Conservation (phyloP, 2,888 invertebrate species). For the Metellina segmentata region DNA sequence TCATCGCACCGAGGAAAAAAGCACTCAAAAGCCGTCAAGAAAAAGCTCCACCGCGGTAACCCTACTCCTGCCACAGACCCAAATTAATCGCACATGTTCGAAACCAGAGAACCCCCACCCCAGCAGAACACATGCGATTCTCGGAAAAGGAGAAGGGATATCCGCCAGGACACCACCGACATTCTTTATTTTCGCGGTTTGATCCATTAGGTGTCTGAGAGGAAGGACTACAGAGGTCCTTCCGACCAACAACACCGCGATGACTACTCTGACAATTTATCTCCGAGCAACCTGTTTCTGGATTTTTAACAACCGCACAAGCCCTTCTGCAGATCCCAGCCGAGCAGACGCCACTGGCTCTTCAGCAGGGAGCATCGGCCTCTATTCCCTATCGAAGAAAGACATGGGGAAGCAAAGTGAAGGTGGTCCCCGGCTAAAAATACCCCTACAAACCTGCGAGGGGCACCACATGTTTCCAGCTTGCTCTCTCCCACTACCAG, state of each 20-base stretch:
- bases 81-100: constrained; percentile 35
- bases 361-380: constrained; percentile 18
- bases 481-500: background rate
- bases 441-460: constrained; percentile 1
- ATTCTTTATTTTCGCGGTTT: constrained; percentile 17
- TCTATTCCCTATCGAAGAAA: background rate
- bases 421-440: constrained; percentile 21
- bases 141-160: background rate
- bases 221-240: background rate
- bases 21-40: background rate
- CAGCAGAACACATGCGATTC: background rate
- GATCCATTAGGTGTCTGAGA: constrained; percentile 36
- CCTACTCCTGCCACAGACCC: background rate
- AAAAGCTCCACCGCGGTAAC: background rate
- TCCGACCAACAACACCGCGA: too few species aligned
- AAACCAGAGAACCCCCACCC: background rate
- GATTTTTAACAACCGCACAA: constrained; percentile 8
- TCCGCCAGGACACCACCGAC: background rate
- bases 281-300: constrained; percentile 20
- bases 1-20: background rate
- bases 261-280: constrained; percentile 11
- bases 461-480: background rate
- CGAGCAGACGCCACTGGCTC: background rate
- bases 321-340: background rate
- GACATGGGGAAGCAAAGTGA: background rate